Evolutionary conservation across 2,888 invertebrate genomes (phyloP).

Genomic region (Scaptodrosophila latifasciaeformis): DNA sequence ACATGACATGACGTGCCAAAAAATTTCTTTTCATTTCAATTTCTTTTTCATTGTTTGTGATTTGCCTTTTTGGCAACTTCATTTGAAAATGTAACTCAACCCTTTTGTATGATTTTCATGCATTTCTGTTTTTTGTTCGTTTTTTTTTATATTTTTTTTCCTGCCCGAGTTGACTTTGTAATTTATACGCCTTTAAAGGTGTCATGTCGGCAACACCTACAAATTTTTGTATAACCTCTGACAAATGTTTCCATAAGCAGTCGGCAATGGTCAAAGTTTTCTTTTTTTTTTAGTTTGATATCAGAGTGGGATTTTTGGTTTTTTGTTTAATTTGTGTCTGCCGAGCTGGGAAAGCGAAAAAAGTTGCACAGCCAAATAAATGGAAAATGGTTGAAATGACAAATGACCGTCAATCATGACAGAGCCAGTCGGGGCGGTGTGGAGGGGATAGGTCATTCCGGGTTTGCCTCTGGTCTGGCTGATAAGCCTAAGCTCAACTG

Average conservation of each 20-base stretch:
- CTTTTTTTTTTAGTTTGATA: constrained; percentile 27
- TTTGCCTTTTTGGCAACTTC: too few species aligned
- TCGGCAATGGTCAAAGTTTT: constrained; percentile 6
- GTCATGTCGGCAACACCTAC: constrained; percentile 67
- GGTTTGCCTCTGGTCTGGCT: too few species aligned
- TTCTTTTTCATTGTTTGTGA: constrained; percentile 20
- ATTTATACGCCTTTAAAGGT: constrained; percentile 64
- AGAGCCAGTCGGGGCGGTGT: constrained; percentile 48
- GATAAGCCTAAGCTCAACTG: constrained; percentile 58
- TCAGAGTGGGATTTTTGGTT: constrained; percentile 55
- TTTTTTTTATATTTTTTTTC: not conserved
- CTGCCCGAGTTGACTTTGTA: constrained; percentile 32
- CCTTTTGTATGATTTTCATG: constrained; percentile 18
- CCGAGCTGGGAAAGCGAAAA: constrained; percentile 40
- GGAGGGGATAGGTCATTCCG: not conserved
- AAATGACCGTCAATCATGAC: constrained; percentile 75
- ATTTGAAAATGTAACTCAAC: constrained; percentile 49
- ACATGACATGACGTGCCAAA: constrained; percentile 43
- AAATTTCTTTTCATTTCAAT: not conserved
- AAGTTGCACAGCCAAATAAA: constrained; percentile 64
- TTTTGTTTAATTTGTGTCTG: constrained; percentile 42
- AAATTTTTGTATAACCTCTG: constrained; percentile 63
- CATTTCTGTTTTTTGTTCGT: not conserved
- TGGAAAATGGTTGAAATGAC: constrained; percentile 69
- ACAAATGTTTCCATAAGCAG: constrained; percentile 70